Evolutionary conservation across 2,888 invertebrate genomes (phyloP), one percentile per base, ranked within the genome.

Genomic region (Acleris literana): DNA sequence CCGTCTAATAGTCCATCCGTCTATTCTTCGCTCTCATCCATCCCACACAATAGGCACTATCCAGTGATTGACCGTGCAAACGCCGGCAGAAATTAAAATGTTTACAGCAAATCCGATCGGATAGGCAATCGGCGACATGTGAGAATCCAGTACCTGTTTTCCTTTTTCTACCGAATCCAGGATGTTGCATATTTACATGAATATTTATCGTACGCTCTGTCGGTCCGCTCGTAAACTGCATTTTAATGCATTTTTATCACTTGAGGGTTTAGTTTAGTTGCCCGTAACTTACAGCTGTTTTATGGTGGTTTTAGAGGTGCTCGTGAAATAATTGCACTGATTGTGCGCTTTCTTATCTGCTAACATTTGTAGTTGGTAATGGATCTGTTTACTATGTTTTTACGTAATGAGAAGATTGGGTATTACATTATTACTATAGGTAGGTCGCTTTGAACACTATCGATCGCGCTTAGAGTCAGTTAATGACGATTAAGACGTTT

Each of bases 111-210:
- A 61, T 66, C 65, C 65, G 65, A 65, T 65, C 66, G 61, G 66
- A 66, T 57, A 61, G 56, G 53, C 66, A 44, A 69, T 65, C 69
- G 65, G 65, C 51, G 25, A 52, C 68, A 66, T 69, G 66, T 60
- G 63, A 66, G 55, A 60, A 69, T 70, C 72, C 64, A 60, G 29
- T 63, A 69, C 69, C 67, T 70, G 69, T 72, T 66, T 70, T 70
- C 69, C 68, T 69, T 63, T 63, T 87, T 92, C 85, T 82, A 85
- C 78, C 79, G 92, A 91, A 92, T 90, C 90, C 90, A 92, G 92
- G 92, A 92, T 91, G 91, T 84, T 74, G 82, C 76, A 77, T 85
- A 87, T 88, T 86, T 81, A 85, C 86, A 92, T 90, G 88, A 90
- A 91, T 92, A 92, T 92, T 91, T 90, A 92, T 88, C 81, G 80